These are phyloP conservation scores for Xestia c-nigrum DNA, from an alignment of 2,888 invertebrate genomes.

Conservation along the genomic window DNA sequence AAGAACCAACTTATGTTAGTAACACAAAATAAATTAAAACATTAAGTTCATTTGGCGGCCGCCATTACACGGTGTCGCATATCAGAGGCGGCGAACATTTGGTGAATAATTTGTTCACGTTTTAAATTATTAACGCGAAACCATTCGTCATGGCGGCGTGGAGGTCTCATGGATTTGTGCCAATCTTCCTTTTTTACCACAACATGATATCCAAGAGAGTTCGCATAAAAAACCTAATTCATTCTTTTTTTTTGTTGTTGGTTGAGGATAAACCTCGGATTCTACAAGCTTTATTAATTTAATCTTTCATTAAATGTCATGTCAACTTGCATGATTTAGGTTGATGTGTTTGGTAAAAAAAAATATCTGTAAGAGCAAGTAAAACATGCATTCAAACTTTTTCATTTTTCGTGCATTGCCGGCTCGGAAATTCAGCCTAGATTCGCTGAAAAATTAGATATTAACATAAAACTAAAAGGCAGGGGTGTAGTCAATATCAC, in stretches of 20 bases:
- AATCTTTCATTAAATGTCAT: constrained; percentile 21
- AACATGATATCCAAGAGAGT: constrained; percentile 16
- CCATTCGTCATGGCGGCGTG: constrained; percentile 69
- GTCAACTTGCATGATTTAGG: constrained; percentile 29
- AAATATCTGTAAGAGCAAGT: background rate
- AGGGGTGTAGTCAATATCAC: background rate
- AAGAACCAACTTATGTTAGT: constrained; percentile 28
- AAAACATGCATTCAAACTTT: background rate
- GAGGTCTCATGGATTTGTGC: constrained; percentile 58
- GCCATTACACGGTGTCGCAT: constrained; percentile 78
- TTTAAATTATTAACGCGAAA: constrained; percentile 80
- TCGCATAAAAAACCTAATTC: constrained; percentile 29
- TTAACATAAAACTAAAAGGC: background rate
- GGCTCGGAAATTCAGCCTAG: background rate
- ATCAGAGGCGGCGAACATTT: constrained; percentile 79
- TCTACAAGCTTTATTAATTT: constrained; percentile 28
- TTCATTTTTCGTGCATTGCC: background rate
- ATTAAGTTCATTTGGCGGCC: constrained; percentile 44
- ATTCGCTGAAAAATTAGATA: background rate
- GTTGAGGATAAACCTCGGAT: constrained; percentile 9
- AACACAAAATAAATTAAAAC: constrained; percentile 64
- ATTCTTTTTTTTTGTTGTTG: constrained; percentile 13
- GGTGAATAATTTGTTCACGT: constrained; percentile 84
- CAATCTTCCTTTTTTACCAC: constrained; percentile 44
- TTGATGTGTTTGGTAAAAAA: background rate